These are phyloP conservation scores for Dryas iulia DNA, from an alignment of 1,140 invertebrate genomes.

Conservation along the genomic window DNA sequence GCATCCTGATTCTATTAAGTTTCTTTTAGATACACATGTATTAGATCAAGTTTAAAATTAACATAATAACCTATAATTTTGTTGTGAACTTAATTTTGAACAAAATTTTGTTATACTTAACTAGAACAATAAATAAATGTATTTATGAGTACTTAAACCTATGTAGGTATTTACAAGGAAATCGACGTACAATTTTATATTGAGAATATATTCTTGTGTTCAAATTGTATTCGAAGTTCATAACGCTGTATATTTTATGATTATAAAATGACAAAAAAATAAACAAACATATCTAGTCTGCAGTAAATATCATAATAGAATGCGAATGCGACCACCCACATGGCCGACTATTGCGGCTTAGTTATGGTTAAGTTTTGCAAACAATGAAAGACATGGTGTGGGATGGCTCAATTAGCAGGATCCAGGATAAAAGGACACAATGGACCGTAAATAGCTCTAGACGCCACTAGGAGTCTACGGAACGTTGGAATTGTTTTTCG, in stretches of 20 bases:
- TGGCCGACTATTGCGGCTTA: slow-evolving; percentile 41
- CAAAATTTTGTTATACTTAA: too few species aligned
- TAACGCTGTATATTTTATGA: background rate
- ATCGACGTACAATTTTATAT: background rate
- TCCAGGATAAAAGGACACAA: slow-evolving; percentile 59
- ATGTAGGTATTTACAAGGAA: too few species aligned
- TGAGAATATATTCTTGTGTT: background rate
- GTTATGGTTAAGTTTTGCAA: slow-evolving; percentile 70
- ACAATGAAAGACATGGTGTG: slow-evolving; percentile 65
- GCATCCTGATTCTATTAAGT: slow-evolving; percentile 44
- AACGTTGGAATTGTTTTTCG: background rate
- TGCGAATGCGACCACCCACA: slow-evolving; percentile 59
- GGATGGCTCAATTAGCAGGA: slow-evolving; percentile 75
- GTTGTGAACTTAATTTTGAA: too few species aligned
- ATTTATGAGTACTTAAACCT: too few species aligned
- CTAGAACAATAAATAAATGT: too few species aligned
- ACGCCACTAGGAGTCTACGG: slow-evolving; percentile 31
- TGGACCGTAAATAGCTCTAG: slow-evolving; percentile 59
- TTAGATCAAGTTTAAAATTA: background rate
- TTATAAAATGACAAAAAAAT: slow-evolving; percentile 1
- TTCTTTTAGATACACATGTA: slow-evolving; percentile 15
- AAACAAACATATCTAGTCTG: slow-evolving; percentile 9
- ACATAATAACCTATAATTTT: background rate
- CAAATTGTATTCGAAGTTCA: background rate
- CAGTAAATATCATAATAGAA: slow-evolving; percentile 35